phyloP scores from a whole-genome alignment of 2,888 invertebrate species.

The Synanthedon tipuliformis region DNA sequence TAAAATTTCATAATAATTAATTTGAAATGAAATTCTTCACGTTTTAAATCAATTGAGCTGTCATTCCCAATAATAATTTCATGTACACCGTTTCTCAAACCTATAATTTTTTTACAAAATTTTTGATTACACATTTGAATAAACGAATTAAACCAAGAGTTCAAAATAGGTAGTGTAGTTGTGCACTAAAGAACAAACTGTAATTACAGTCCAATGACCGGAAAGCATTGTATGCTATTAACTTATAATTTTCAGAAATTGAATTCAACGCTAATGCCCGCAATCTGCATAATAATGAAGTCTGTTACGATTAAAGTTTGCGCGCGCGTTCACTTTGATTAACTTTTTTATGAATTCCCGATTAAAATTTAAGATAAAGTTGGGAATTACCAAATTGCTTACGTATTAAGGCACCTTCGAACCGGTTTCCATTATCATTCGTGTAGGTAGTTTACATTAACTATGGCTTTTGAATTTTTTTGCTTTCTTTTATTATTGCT shows the following conservation, averaged over 20 bases:
- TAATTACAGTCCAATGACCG: conserved; percentile 34
- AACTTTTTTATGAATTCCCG: conserved; percentile 8
- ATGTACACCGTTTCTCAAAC: too few relatives aligned
- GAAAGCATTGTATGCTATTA: conserved; percentile 23
- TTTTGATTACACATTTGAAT: too few relatives aligned
- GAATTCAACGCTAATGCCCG: conserved; percentile 42
- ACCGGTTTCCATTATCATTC: too few relatives aligned
- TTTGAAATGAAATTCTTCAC: too few relatives aligned
- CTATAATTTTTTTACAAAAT: too few relatives aligned
- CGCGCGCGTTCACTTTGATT: conserved; percentile 14
- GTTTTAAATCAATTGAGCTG: too few relatives aligned
- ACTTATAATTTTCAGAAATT: conserved; percentile 54
- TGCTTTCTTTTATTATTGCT: too few relatives aligned
- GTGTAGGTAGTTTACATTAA: too few relatives aligned
- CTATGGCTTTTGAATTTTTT: too few relatives aligned
- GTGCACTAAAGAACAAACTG: conserved; percentile 14
- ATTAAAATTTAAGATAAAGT: conserved; percentile 1
- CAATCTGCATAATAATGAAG: conserved; percentile 42
- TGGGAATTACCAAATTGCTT: background rate
- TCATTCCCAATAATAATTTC: too few relatives aligned
- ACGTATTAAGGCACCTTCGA: background rate
- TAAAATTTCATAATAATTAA: too few relatives aligned
- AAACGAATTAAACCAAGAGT: background rate
- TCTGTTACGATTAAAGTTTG: conserved; percentile 21
- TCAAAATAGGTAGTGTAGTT: background rate